Percentiles rank a stretch among this genome's conserved stretches.
Conservation (phyloP, 2,888 invertebrate genomes). For the Halictus quadricinctus region DNA sequence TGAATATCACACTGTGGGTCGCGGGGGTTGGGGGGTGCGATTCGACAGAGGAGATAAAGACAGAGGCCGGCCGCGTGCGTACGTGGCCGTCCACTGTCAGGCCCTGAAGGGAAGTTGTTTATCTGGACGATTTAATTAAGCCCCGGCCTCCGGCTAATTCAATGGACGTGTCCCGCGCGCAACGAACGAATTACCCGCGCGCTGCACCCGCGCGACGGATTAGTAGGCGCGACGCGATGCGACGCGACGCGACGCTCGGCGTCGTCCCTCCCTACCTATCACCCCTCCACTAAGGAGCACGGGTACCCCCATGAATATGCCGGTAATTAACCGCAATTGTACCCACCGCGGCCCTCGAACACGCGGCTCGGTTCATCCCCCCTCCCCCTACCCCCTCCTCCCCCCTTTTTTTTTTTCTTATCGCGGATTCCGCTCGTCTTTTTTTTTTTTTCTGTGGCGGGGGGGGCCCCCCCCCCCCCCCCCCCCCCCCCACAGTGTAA, state of each 20-base stretch:
- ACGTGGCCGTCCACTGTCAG: conserved; percentile 5
- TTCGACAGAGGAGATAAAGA: conserved; percentile 26
- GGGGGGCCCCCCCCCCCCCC: too few relatives aligned
- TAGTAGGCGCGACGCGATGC: conserved; percentile 61
- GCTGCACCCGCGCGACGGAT: conserved; percentile 60
- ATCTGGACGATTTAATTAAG: conserved; percentile 70
- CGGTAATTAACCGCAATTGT: conserved; percentile 70
- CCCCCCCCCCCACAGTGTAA: neutral
- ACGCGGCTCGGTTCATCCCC: conserved; percentile 57
- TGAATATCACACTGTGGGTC: conserved; percentile 3
- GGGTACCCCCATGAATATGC: conserved; percentile 67
- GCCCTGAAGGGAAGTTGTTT: conserved; percentile 59
- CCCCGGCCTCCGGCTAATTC: conserved; percentile 60
- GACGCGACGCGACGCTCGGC: conserved; percentile 36
- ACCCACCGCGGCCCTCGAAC: conserved; percentile 55
- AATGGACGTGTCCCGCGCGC: conserved; percentile 68
- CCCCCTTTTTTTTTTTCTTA: conserved; percentile 19
- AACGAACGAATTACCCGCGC: conserved; percentile 67
- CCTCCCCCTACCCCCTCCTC: too few relatives aligned
- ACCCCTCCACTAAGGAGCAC: conserved; percentile 49
- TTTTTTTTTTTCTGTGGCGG: too few relatives aligned
- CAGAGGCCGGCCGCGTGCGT: conserved; percentile 2
- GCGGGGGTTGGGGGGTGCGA: neutral
- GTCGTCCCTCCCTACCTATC: conserved; percentile 30
- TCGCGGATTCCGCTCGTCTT: conserved; percentile 38